Percentiles rank a stretch among this genome's conserved stretches.
Conservation (phyloP, 2,113 vertebrate genomes). For the Lucifuga dentata region DNA sequence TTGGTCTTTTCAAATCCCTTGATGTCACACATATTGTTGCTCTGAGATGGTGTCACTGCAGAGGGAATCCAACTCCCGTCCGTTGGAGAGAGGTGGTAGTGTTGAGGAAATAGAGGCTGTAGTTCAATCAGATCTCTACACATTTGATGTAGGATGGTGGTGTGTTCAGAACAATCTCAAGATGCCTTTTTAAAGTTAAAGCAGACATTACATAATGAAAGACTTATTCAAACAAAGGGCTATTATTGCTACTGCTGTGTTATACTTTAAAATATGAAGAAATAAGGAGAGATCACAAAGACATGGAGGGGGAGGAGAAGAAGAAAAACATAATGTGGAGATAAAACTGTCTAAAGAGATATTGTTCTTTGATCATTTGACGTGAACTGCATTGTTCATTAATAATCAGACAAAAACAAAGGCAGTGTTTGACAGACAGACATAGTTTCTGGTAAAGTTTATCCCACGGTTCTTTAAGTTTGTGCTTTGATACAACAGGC, state of each 20-base stretch:
- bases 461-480: neutral
- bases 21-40: too few species aligned
- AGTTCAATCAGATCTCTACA: conserved; percentile 30
- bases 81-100: too few species aligned
- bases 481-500: neutral
- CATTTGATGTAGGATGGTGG: conserved; percentile 8
- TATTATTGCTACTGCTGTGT: conserved; percentile 1
- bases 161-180: neutral
- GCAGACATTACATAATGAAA: conserved; percentile 14
- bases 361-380: conserved; percentile 1
- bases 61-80: too few species aligned
- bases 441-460: too few species aligned
- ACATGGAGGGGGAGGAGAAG: neutral
- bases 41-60: too few species aligned
- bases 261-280: neutral
- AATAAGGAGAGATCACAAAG: neutral
- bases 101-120: conserved; percentile 10
- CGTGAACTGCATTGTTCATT: neutral
- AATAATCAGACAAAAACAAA: too few species aligned
- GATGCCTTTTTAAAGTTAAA: conserved; percentile 8
- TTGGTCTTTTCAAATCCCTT: too few species aligned
- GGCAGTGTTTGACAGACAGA: too few species aligned
- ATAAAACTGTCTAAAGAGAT: neutral
- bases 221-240: neutral
- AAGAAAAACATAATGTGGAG: too few species aligned